phyloP scores from a whole-genome alignment of 2,113 vertebrate genomes.

The Xiphophorus couchianus region DNA sequence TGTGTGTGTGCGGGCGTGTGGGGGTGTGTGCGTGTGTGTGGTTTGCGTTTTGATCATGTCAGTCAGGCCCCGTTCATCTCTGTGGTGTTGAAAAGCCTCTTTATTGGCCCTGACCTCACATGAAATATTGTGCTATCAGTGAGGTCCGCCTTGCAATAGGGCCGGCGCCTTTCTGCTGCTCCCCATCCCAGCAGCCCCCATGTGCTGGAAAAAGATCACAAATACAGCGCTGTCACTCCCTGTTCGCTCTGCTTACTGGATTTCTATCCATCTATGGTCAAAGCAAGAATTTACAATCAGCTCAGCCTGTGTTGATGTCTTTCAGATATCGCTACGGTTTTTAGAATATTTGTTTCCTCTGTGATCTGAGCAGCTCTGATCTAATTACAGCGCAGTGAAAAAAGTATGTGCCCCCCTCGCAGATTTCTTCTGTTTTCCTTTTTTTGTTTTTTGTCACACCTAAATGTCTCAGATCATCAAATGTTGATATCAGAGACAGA shows the following conservation, averaged over 20 bases:
- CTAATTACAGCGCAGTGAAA: neutral
- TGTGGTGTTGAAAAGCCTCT: slow-evolving; percentile 73
- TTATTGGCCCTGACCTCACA: slow-evolving; percentile 76
- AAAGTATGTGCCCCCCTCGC: neutral
- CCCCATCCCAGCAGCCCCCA: slow-evolving; percentile 40
- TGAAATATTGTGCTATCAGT: slow-evolving; percentile 80
- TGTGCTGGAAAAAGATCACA: slow-evolving; percentile 60
- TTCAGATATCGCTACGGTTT: slow-evolving; percentile 27
- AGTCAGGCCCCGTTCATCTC: slow-evolving; percentile 72
- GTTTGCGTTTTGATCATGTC: slow-evolving; percentile 51
- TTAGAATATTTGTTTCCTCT: neutral
- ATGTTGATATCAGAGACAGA: neutral
- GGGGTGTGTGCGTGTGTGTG: neutral
- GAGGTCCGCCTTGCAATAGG: slow-evolving; percentile 75
- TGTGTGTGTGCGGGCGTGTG: slow-evolving; percentile 1
- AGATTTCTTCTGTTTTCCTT: neutral
- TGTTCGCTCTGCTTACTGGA: slow-evolving; percentile 57
- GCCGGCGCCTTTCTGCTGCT: slow-evolving; percentile 57
- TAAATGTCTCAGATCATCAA: neutral
- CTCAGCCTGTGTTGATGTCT: slow-evolving; percentile 25
- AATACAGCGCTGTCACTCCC: slow-evolving; percentile 61
- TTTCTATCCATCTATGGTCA: slow-evolving; percentile 52
- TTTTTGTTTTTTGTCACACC: too few relatives aligned
- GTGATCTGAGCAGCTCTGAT: neutral
- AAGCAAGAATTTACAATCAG: slow-evolving; percentile 44